Evolutionary conservation across 2,113 vertebrate genomes (phyloP).

Genomic region (Notarius lentiginosus): DNA sequence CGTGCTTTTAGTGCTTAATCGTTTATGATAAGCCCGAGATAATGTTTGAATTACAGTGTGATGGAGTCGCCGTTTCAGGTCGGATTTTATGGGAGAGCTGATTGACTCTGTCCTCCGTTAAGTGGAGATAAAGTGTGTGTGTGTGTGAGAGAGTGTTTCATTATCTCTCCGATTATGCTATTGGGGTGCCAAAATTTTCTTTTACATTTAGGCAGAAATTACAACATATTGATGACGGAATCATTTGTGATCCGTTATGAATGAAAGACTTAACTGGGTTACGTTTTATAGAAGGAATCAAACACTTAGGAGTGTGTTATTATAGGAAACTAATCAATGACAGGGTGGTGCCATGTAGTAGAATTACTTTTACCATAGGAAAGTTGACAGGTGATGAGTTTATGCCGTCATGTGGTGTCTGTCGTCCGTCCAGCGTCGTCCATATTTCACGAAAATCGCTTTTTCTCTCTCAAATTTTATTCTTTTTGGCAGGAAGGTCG

Average conservation of each 20-base stretch:
- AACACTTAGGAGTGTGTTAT: not conserved
- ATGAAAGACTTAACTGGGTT: not conserved
- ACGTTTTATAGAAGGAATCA: not conserved
- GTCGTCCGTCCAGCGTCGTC: too few species aligned
- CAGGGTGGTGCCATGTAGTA: not conserved
- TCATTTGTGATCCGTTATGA: not conserved
- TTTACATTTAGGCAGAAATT: not conserved
- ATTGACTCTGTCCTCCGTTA: not conserved
- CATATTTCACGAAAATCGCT: too few species aligned
- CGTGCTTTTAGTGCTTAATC: conserved; percentile 71
- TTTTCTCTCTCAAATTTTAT: too few species aligned
- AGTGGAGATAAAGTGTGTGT: not conserved
- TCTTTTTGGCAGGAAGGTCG: too few species aligned
- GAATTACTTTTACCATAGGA: not conserved
- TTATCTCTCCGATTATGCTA: not conserved
- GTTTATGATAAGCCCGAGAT: conserved; percentile 69
- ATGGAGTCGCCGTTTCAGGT: conserved; percentile 57
- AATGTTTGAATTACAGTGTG: conserved; percentile 70
- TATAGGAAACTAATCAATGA: not conserved
- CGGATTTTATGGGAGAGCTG: not conserved
- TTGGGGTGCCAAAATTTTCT: not conserved
- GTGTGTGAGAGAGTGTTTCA: not conserved
- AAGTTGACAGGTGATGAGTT: too few species aligned
- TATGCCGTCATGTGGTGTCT: too few species aligned
- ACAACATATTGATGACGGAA: not conserved